Base-by-base conservation (phyloP, 1,140 invertebrate genomes). In the Camponotus vicinus region DNA sequence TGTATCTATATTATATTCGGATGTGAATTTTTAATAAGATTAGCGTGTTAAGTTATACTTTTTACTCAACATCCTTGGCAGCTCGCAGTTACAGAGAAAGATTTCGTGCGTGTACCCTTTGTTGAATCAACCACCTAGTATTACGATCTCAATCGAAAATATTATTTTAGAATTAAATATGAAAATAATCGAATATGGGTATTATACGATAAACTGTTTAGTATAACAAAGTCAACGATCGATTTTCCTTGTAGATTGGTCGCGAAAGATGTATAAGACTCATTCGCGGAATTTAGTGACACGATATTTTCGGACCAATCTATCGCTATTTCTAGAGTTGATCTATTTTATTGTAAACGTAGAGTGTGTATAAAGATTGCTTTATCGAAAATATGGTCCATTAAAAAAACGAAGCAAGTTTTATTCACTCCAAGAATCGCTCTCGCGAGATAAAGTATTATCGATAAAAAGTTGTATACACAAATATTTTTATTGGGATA, bases 111-210 rank as follows among this genome's bases (percentile, higher is more conserved):
- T 59, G 69, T 63, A 78, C 90, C 80, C 70, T 78, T 69, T 73
- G 37, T 69, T 87, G 87, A 89, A 88, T 86, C 66, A 77, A 88
- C 88, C 89, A 85, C 76, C 79, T 93, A 93, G 92, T 92, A 92
- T 93, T 92, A 92, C 91, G 92, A 92, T 93, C 92, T 93, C 92
- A 92, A 88, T 90, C 86, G 73, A 86, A 89, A 91, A 86, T 71
- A 80, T 92, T 90, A 80, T 87, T 92, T 92, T 89, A 92, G 85
- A 85, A 69, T 91, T 92, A 88, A 89, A 42, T 27, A 15, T 57
- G 45, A 61, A 63, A 71, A 88, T 88, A 73, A 89, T 91, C 86
- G 85, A 90, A 85, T 89, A 82, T 92, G 83, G 82, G 88, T 91
- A 92, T 91, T 90, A 91, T 89, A 90, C 61, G 40, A 86, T 91